Evolutionary conservation across 1,140 invertebrate species (phyloP).

Genomic region (Melanaphis sacchari): DNA sequence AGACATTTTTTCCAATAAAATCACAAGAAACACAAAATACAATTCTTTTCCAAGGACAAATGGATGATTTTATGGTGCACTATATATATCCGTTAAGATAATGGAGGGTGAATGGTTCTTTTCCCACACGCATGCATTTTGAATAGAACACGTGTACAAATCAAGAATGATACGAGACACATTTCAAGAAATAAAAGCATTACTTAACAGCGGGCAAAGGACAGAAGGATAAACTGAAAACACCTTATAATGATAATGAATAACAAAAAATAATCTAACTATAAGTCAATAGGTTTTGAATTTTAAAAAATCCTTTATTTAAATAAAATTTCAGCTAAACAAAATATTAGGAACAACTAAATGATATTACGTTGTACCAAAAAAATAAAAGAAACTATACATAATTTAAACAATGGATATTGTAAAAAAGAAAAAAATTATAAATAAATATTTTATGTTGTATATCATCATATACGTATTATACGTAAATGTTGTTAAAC

Average conservation of each 20-base stretch:
- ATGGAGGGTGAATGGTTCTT: conserved; percentile 24
- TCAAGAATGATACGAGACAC: neutral
- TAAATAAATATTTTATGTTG: conserved; percentile 10
- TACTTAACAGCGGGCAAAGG: neutral
- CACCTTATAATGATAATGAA: neutral
- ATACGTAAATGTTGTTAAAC: neutral
- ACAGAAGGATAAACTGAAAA: neutral
- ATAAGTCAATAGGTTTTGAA: neutral
- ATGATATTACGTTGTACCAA: neutral
- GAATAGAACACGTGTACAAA: conserved; percentile 42
- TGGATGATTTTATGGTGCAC: neutral
- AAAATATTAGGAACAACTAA: neutral
- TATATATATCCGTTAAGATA: neutral
- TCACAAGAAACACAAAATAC: neutral
- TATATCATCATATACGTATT: neutral
- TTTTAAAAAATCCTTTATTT: conserved; percentile 27
- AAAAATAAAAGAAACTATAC: neutral
- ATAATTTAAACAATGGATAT: neutral
- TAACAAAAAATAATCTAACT: neutral
- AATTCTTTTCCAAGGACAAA: conserved; percentile 26
- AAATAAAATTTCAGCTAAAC: neutral
- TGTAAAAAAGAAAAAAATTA: neutral
- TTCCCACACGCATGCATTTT: neutral
- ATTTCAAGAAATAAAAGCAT: conserved; percentile 30
- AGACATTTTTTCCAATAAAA: conserved; percentile 7